Percentiles rank a stretch among this genome's conserved stretches.
These are phyloP conservation scores for Malurus leucopterus DNA, from an alignment of 2,797 vertebrate species.

Conservation along the genomic window DNA sequence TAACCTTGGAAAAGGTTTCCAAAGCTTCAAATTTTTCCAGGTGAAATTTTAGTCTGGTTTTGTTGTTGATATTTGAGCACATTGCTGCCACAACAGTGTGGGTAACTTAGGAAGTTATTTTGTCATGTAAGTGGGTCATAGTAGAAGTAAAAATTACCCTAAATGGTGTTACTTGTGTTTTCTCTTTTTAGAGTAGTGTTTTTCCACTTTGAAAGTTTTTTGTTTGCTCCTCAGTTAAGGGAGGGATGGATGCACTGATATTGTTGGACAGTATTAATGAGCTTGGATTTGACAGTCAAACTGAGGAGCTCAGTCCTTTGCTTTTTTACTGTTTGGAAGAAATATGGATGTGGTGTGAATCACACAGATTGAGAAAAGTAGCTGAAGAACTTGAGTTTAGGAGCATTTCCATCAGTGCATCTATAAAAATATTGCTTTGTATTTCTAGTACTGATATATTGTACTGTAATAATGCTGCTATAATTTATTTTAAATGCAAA, in stretches of 20 bases:
- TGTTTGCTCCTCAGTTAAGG: neutral
- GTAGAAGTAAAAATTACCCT: neutral
- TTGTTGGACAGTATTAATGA: neutral
- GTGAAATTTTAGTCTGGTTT: neutral
- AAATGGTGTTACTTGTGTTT: neutral
- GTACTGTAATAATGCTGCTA: neutral
- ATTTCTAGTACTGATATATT: neutral
- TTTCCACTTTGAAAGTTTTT: neutral
- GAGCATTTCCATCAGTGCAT: neutral
- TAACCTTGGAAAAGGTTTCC: neutral
- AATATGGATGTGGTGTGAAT: neutral
- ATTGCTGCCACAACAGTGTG: accelerated
- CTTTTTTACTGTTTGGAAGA: neutral
- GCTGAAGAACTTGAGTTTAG: neutral
- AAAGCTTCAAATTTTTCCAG: neutral
- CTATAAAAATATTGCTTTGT: neutral
- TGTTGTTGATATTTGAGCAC: neutral
- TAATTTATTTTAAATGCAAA: neutral
- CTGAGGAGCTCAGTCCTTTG: neutral
- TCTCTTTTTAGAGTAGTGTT: neutral
- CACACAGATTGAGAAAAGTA: neutral
- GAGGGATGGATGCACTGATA: neutral
- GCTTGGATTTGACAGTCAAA: neutral
- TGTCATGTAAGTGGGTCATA: neutral
- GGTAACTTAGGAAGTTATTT: neutral